Evolutionary conservation across 1,140 invertebrate species (phyloP).

Genomic region (Diorhabda carinulata): DNA sequence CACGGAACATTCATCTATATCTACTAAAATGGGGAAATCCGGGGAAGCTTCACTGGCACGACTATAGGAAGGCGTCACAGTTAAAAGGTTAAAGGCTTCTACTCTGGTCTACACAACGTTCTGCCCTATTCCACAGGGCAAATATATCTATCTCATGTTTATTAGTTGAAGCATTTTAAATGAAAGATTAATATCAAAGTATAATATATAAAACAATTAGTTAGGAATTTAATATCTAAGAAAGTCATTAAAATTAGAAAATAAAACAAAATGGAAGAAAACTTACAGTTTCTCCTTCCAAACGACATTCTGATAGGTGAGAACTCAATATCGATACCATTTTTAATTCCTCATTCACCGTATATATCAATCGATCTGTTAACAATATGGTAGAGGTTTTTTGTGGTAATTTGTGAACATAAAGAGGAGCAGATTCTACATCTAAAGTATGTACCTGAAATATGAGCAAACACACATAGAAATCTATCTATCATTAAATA

Average conservation of each 20-base stretch:
- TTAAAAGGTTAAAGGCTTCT: too few species aligned
- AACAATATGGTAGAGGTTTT: conserved; percentile 55
- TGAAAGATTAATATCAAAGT: too few species aligned
- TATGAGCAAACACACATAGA: background rate
- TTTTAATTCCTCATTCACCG: conserved; percentile 51
- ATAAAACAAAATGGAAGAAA: conserved; percentile 4
- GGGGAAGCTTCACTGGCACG: too few species aligned
- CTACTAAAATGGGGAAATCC: too few species aligned
- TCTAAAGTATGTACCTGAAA: conserved; percentile 61
- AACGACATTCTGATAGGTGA: conserved; percentile 57
- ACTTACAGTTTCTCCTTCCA: conserved; percentile 55
- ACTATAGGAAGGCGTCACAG: too few species aligned
- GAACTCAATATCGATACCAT: conserved; percentile 58
- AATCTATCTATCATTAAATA: background rate
- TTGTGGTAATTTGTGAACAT: conserved; percentile 65
- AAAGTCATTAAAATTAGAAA: too few species aligned
- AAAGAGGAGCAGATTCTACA: conserved; percentile 61
- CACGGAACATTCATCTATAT: too few species aligned
- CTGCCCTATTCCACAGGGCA: too few species aligned
- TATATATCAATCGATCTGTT: conserved; percentile 61
- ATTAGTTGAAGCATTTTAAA: too few species aligned
- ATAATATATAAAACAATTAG: background rate
- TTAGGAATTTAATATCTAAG: too few species aligned
- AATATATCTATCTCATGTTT: too few species aligned
- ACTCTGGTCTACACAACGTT: too few species aligned